These are phyloP conservation scores for Egretta garzetta DNA, from an alignment of 2,113 vertebrate species.

Conservation along the genomic window DNA sequence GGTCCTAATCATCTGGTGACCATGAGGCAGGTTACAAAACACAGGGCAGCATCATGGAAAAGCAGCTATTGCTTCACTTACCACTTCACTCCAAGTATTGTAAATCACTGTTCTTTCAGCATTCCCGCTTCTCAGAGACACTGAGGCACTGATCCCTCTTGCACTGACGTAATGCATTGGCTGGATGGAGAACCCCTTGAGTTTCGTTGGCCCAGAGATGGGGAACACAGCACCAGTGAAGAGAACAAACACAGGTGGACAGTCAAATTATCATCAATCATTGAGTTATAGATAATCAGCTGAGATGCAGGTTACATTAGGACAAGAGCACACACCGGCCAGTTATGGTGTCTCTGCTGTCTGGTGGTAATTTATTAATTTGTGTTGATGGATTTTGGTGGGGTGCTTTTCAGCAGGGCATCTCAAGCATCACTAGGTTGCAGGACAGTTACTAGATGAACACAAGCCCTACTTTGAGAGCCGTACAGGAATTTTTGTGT, in stretches of 20 bases:
- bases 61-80: not conserved
- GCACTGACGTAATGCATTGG: accelerated
- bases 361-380: not conserved
- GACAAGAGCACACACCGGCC: not conserved
- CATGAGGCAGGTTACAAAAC: not conserved
- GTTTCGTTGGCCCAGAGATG: not conserved
- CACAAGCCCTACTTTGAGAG: not conserved
- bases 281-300: not conserved
- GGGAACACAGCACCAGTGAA: not conserved
- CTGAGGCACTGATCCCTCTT: not conserved
- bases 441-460: not conserved
- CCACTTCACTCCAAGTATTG: accelerated
- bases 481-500: not conserved
- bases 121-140: not conserved
- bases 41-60: not conserved
- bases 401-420: not conserved
- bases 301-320: not conserved
- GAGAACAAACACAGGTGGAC: not conserved
- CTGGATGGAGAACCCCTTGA: not conserved
- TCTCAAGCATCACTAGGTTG: not conserved
- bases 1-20: not conserved
- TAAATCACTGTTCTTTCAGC: not conserved
- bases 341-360: not conserved
- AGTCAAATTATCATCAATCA: not conserved
- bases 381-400: not conserved